Evolutionary conservation across 2,113 vertebrate species (phyloP).

Genomic region (Nycticryphes semicollaris): DNA sequence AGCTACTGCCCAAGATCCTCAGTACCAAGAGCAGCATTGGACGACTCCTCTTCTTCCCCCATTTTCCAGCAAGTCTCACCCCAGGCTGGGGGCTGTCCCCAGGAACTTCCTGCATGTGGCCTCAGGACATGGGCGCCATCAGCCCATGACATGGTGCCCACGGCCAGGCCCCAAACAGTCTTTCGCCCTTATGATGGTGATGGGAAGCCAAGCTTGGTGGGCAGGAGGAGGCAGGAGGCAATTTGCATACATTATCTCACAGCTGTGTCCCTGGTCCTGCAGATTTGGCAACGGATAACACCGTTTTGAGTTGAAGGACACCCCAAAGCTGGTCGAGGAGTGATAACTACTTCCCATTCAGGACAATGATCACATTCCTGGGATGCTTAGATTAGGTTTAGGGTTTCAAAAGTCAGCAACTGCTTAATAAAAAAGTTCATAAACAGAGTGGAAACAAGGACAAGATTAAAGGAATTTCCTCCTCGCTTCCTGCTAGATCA

Average conservation of each 20-base stretch:
- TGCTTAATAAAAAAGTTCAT: slow-evolving; percentile 33
- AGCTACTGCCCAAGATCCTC: not conserved
- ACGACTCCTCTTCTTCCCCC: not conserved
- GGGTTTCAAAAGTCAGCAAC: slow-evolving; percentile 26
- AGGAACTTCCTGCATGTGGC: not conserved
- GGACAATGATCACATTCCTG: not conserved
- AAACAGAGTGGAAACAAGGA: slow-evolving; percentile 47
- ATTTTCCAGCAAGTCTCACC: not conserved
- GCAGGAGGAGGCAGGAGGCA: not conserved
- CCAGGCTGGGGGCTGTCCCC: not conserved
- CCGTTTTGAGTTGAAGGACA: not conserved
- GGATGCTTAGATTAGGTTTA: slow-evolving; percentile 7
- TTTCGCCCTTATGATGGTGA: not conserved
- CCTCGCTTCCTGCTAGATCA: slow-evolving; percentile 26
- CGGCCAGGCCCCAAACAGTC: not conserved
- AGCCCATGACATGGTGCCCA: not conserved
- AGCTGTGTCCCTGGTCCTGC: no score
- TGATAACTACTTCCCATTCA: not conserved
- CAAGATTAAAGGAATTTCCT: slow-evolving; percentile 59
- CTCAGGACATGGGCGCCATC: not conserved
- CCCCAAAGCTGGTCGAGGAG: not conserved
- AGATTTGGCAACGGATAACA: fast-evolving
- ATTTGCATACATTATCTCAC: not conserved
- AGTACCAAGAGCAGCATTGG: not conserved
- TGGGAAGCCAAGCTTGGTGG: not conserved